Evolutionary conservation across 2,888 invertebrate genomes (phyloP), one percentile per base, ranked within the genome.

Genomic region (Temnothorax ravouxi): DNA sequence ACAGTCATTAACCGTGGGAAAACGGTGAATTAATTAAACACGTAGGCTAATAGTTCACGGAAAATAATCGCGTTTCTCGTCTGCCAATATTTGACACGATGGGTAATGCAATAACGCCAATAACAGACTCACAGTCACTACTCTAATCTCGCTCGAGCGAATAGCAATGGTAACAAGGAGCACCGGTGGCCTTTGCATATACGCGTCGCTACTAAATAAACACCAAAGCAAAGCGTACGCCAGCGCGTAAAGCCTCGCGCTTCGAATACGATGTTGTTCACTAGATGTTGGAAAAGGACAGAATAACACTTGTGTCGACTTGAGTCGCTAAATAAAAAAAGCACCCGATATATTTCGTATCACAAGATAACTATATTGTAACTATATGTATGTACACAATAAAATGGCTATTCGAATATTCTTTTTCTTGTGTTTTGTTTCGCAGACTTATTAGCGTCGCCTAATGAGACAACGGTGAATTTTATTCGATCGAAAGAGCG

Each of bases 11-110:
- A 66, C 29, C 41, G 29, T 50, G 18, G 21, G 18, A 67, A 29
- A 29, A 29, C 29, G 29, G 29, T 29, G 29, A 29, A 50, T 67
- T 67, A 67, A 67, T 47, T 67, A 29, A 67, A 67, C 18, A 47
- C 9, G 29, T 9, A 2, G 18, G 47, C 29, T 67, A 47, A 67
- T 67, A 67, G 47, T 47, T 67, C 18, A 15, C 29, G 25, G 47
- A 47, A 67, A 67, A 67, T 67, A 67, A 67, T 67, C 29, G 66
- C 29, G 47, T 67, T 47, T 67, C 25, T 44, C 44, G 44, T 66
- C 44, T 66, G 18, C 3, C 13, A 29, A 67, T 29, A 67, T 67
- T 67, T 47, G 47, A 47, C 47, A 29, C 66, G 44, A 66, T 66
- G 41, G 4, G 1, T 67, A 29, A 67, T 29, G 18, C 29, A 29